Conservation (phyloP, 2,888 invertebrate genomes). For the Isotomurus palustris region DNA sequence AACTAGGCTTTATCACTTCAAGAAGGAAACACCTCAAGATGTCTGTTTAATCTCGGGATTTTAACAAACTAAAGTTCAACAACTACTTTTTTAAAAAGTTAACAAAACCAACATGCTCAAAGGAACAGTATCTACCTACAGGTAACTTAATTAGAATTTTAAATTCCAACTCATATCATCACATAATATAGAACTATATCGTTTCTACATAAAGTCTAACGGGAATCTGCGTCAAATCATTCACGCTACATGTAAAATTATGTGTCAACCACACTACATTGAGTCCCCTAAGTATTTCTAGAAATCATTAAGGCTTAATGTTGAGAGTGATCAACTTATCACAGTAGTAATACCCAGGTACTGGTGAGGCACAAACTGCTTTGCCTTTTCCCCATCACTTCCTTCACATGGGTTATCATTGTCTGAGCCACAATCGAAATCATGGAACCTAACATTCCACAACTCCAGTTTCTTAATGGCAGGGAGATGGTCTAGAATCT, state of each 20-base stretch:
- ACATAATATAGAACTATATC: too few species aligned
- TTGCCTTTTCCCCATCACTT: neutral
- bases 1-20: neutral
- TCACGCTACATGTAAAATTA: neutral
- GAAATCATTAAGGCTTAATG: slow-evolving; percentile 5
- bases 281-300: neutral
- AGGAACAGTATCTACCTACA: too few species aligned
- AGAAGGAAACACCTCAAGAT: neutral
- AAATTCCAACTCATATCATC: too few species aligned
- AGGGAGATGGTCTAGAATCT: slow-evolving; percentile 30
- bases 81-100: too few species aligned
- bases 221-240: neutral
- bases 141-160: too few species aligned
- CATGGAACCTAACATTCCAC: slow-evolving; percentile 33
- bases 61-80: too few species aligned
- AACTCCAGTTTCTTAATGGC: slow-evolving; percentile 31
- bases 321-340: slow-evolving; percentile 21
- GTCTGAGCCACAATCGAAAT: slow-evolving; percentile 20
- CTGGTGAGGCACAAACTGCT: slow-evolving; percentile 28
- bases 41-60: neutral
- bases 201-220: neutral
- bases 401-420: too few species aligned
- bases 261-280: neutral
- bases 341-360: slow-evolving; percentile 35
- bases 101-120: too few species aligned